Evolutionary conservation across 2,113 vertebrate genomes (phyloP).

Genomic region (Henicopernis longicauda): DNA sequence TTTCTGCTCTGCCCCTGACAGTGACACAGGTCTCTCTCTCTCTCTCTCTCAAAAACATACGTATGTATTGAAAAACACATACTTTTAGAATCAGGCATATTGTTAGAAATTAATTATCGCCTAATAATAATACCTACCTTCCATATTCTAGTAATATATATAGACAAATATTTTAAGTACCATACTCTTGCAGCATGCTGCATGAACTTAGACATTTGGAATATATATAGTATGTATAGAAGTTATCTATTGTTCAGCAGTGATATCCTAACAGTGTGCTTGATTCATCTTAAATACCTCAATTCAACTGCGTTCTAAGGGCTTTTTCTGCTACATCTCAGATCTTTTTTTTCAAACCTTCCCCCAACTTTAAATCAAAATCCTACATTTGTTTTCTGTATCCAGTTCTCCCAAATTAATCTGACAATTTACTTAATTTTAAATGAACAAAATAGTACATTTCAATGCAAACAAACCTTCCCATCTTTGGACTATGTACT

Average conservation of each 20-base stretch:
- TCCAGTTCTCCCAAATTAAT: neutral
- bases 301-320: neutral
- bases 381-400: neutral
- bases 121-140: neutral
- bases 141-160: neutral
- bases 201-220: neutral
- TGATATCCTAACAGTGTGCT: neutral
- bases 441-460: neutral
- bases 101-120: neutral
- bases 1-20: constrained; percentile 4
- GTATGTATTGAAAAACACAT: neutral
- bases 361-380: neutral
- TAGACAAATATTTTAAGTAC: neutral
- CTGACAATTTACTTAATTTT: neutral
- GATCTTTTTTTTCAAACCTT: neutral
- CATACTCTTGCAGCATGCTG: neutral
- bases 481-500: neutral
- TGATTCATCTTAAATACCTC: neutral
- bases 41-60: neutral
- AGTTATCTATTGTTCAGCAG: neutral
- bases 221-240: neutral
- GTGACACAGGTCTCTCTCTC: neutral
- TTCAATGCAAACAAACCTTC: neutral
- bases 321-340: neutral
- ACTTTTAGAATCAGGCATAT: neutral